Base-by-base conservation (phyloP, 2,888 invertebrate genomes). In the Phyllotreta striolata region DNA sequence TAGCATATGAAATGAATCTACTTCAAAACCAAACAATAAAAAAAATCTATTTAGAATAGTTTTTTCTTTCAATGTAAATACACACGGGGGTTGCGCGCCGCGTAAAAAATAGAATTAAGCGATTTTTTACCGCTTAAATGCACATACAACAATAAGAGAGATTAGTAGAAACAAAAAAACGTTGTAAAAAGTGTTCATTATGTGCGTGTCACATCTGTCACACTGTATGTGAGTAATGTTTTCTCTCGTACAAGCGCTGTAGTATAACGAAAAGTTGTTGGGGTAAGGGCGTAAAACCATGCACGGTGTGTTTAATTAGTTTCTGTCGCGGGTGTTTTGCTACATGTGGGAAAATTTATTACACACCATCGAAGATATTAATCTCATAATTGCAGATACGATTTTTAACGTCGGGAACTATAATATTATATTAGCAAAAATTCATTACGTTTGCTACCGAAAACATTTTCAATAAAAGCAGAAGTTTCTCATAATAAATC, bases 181-280 rank as follows among this genome's bases (percentile, higher is more conserved):
- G 14, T 37, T 38, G 44, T 38, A 60, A 60, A 60, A 60, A 60
- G 52, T 60, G 60, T 54, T 38, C 60, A 52, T 60, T 60, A 60
- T 60, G 52, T 60, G 60, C 60, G 60, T 60, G 60, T 60, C 60
- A 43, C 60, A 60, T 60, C 60, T 60, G 60, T 60, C 60, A 60
- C 60, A 60, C 41, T 60, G 10, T 52, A 54, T 60, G 60, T 60
- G 60, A 60, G 60, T 60, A 60, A 60, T 60, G 38, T 52, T 52
- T 44, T 51, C 41, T 40, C 12, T 24, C 41, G 43, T 41, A 59
- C 38, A 59, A 9, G 41, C 38, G 41, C 60, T 38, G 14, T 12
- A 52, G 37, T 44, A n/a, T 24, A 24, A 44, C 37, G 39, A 14
- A 52, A 52, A 57, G 35, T 56, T 46, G 46, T 57, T 46, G 57